Base-by-base conservation (phyloP, 2,888 invertebrate species). In the Sinelater perroti region DNA sequence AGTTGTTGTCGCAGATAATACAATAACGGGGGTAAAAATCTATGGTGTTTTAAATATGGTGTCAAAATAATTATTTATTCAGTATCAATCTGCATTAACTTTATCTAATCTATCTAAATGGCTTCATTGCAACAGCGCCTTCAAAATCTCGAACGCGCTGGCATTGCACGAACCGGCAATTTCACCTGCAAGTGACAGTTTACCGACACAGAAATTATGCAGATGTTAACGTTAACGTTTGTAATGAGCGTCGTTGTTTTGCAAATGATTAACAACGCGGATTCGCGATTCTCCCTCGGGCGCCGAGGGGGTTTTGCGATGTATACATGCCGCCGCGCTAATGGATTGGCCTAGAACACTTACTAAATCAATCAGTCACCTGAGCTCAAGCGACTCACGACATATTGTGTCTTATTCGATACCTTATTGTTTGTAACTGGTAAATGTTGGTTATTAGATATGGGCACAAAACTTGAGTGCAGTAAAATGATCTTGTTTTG, bases 351-450 rank as follows among this genome's bases (percentile, higher is more conserved):
- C 20, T 53, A 53, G 30, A 44, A 53, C 42, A 52, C 26, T 16
- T 36, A n/a, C n/a, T n/a, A n/a, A 46, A 53, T 53, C 53, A 46
- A 53, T 53, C 52, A 53, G 46, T 53, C 44, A 53, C 30, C 44
- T 21, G 28, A 18, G 33, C 36, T 53, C 36, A 35, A 45, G 30
- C n/a, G n/a, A n/a, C n/a, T n/a, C n/a, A n/a, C n/a, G n/a, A n/a
- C n/a, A n/a, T n/a, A n/a, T n/a, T n/a, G n/a, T n/a, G n/a, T n/a
- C n/a, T n/a, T n/a, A n/a, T n/a, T n/a, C n/a, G n/a, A n/a, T n/a
- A n/a, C n/a, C n/a, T n/a, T n/a, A n/a, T n/a, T n/a, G n/a, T n/a
- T n/a, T n/a, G n/a, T n/a, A n/a, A n/a, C n/a, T n/a, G n/a, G n/a
- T n/a, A n/a, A n/a, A n/a, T n/a, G n/a, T n/a, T n/a, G n/a, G n/a